A percentile compares a stretch with the other conserved stretches of the same genome.
Evolutionary conservation across 2,797 vertebrate genomes (phyloP).

Genomic region (Epinephelus coioides): DNA sequence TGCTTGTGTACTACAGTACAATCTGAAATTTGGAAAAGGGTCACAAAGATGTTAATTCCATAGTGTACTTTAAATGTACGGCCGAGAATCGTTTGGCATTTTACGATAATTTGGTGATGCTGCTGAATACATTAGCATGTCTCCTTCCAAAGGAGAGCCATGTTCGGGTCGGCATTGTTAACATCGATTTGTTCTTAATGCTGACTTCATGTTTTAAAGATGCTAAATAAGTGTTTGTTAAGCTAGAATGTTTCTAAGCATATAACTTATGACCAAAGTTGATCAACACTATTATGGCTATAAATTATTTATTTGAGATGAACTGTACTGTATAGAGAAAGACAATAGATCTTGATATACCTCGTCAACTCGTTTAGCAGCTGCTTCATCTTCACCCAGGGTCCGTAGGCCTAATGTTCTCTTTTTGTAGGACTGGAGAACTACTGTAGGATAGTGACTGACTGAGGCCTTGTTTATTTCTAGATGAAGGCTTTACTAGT

Average conservation of each 20-base stretch:
- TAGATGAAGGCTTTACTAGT: conserved; percentile 86
- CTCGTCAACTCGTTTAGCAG: conserved; percentile 87
- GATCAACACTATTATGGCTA: conserved; percentile 88
- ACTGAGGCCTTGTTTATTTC: conserved; percentile 86
- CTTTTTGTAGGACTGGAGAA: conserved; percentile 77
- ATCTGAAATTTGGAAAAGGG: conserved; percentile 79
- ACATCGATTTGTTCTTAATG: conserved; percentile 69
- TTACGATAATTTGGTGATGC: conserved; percentile 79
- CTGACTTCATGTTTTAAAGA: conserved; percentile 78
- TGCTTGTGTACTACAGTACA: conserved; percentile 85
- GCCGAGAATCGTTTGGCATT: conserved; percentile 80
- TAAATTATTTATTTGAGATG: conserved; percentile 88
- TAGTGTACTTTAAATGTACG: conserved; percentile 77
- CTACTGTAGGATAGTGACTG: conserved; percentile 84
- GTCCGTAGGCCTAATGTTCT: conserved; percentile 82
- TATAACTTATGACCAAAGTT: conserved; percentile 88
- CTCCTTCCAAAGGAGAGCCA: conserved; percentile 79
- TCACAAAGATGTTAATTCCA: conserved; percentile 79
- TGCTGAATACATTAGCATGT: conserved; percentile 76
- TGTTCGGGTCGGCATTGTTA: conserved; percentile 62
- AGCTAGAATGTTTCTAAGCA: conserved; percentile 87
- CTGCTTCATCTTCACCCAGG: conserved; percentile 86
- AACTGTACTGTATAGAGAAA: conserved; percentile 88
- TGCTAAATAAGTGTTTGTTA: conserved; percentile 85
- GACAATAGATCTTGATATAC: conserved; percentile 87